Evolutionary conservation across 1,140 invertebrate species (phyloP).

Genomic region (Macrosteles quadrilineatus): DNA sequence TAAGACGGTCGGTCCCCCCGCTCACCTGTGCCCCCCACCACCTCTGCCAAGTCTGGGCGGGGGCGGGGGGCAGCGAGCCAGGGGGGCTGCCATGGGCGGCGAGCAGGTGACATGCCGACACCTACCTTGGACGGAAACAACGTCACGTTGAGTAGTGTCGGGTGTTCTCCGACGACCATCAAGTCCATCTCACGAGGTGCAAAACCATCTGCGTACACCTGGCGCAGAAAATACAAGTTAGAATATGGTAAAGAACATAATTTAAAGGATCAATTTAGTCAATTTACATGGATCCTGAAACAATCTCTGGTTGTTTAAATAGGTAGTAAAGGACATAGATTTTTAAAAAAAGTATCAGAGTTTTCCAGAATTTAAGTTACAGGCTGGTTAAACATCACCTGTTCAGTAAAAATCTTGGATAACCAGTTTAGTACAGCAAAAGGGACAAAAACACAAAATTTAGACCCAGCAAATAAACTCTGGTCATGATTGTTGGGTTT

Average conservation of each 20-base stretch:
- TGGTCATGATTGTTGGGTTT: no score
- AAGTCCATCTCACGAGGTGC: conserved; percentile 81
- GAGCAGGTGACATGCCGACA: neutral
- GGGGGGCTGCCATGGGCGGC: conserved; percentile 41
- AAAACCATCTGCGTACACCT: conserved; percentile 84
- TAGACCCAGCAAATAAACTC: no score
- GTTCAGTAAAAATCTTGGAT: no score
- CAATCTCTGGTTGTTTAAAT: neutral
- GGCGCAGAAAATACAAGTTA: no score
- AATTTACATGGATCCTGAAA: no score
- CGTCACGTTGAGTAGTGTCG: conserved; percentile 82
- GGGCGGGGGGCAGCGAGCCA: conserved; percentile 37
- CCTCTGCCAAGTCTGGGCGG: conserved; percentile 5
- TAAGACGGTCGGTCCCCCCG: conserved; percentile 37
- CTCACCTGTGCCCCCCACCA: conserved; percentile 33
- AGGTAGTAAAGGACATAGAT: neutral
- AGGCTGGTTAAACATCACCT: no score
- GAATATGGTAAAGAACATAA: conserved; percentile 29
- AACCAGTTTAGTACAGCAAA: no score
- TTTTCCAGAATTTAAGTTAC: no score
- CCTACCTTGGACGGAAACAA: conserved; percentile 76
- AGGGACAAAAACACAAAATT: no score
- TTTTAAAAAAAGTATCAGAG: neutral
- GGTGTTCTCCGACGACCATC: conserved; percentile 81
- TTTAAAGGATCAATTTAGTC: no score